phyloP scores from a whole-genome alignment of 2,888 invertebrate genomes.

The Thecophora atra region DNA sequence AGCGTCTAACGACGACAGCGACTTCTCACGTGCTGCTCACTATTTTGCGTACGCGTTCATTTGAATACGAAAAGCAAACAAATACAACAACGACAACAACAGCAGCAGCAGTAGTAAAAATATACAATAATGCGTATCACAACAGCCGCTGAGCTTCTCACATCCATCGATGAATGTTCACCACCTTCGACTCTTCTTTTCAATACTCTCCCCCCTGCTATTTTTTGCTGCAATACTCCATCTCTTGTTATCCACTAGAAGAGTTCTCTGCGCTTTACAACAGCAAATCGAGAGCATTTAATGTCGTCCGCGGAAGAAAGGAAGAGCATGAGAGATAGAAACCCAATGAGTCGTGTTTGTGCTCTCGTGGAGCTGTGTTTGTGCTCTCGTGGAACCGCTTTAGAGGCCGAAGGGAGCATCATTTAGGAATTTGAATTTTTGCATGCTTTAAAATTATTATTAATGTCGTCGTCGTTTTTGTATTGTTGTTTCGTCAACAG shows the following conservation, averaged over 20 bases:
- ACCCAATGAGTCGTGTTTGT: not conserved
- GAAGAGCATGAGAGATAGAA: too few species aligned
- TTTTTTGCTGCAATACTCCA: not conserved
- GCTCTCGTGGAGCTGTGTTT: too few species aligned
- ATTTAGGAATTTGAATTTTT: conserved; percentile 27
- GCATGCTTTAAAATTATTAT: not conserved
- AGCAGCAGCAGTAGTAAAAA: not conserved
- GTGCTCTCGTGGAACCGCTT: too few species aligned
- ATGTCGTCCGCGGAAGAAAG: conserved; percentile 46
- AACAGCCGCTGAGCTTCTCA: conserved; percentile 33
- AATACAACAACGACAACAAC: not conserved
- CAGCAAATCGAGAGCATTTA: conserved; percentile 64
- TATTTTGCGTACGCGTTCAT: conserved; percentile 19
- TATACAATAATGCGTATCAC: conserved; percentile 34
- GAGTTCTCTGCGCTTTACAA: conserved; percentile 55
- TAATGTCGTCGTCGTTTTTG: conserved; percentile 16
- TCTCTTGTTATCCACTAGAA: too few species aligned
- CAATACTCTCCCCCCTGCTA: not conserved
- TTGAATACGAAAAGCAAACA: conserved; percentile 23
- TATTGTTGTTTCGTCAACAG: not conserved
- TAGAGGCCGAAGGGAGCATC: too few species aligned
- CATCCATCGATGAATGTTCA: not conserved
- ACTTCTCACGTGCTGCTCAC: conserved; percentile 28
- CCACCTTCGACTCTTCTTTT: not conserved
- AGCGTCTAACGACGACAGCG: not conserved